Percentiles rank a stretch among this genome's conserved stretches.
These are phyloP conservation scores for Diarsia brunnea DNA, from an alignment of 2,888 invertebrate genomes.

Conservation along the genomic window DNA sequence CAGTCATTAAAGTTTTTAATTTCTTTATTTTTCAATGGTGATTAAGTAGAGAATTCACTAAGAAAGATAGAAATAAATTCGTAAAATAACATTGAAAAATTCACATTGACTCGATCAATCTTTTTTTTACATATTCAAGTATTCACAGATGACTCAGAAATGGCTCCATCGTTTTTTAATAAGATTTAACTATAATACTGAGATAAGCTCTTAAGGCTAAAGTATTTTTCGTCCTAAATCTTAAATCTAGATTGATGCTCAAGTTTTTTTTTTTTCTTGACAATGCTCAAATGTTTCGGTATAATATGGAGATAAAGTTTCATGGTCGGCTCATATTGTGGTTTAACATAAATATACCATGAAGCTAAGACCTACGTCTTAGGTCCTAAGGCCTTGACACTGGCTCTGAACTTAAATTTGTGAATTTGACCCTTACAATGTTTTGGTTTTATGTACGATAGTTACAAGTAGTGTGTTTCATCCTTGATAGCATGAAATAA, in stretches of 20 bases:
- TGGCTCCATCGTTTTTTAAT: constrained; percentile 37
- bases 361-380: constrained; percentile 21
- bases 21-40: background rate
- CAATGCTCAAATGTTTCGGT: constrained; percentile 38
- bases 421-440: constrained; percentile 13
- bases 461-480: background rate
- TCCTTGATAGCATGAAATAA: constrained; percentile 1
- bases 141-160: constrained; percentile 17
- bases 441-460: constrained; percentile 9
- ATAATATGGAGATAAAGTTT: constrained; percentile 65
- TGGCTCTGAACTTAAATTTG: constrained; percentile 17
- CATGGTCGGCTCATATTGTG: constrained; percentile 46
- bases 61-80: constrained; percentile 22
- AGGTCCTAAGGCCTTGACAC: constrained; percentile 22
- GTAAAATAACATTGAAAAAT: background rate
- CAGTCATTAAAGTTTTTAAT: background rate
- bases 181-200: constrained; percentile 16
- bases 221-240: constrained; percentile 26
- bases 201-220: constrained; percentile 43
- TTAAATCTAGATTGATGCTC: constrained; percentile 55
- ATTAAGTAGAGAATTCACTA: background rate
- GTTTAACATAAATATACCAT: constrained; percentile 61
- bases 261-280: constrained; percentile 43
- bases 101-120: constrained; percentile 25
- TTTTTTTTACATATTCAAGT: constrained; percentile 12